Evolutionary conservation across 2,113 vertebrate species (phyloP).

Genomic region (Poeciliopsis turrubarensis): DNA sequence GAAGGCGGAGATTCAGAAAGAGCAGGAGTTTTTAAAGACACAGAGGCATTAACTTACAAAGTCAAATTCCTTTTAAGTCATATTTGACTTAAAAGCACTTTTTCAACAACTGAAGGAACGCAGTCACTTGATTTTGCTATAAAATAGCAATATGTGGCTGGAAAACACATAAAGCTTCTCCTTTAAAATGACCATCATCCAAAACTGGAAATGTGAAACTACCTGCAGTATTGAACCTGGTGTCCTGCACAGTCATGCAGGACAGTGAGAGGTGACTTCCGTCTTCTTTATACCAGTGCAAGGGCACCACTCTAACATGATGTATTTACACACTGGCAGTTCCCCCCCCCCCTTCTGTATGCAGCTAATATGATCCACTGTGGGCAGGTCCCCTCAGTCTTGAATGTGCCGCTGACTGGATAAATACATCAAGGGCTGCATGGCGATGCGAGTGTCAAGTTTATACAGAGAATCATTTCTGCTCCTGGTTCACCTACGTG

Average conservation of each 20-base stretch:
- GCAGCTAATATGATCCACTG: slow-evolving; percentile 21
- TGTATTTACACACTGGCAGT: slow-evolving; percentile 30
- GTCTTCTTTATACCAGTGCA: slow-evolving; percentile 31
- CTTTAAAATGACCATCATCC: not conserved
- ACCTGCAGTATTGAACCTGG: not conserved
- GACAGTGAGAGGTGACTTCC: slow-evolving; percentile 25
- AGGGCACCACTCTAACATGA: slow-evolving; percentile 35
- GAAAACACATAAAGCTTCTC: no score
- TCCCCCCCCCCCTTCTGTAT: not conserved
- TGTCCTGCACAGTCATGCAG: slow-evolving; percentile 23
- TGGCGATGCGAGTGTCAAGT: slow-evolving; percentile 34
- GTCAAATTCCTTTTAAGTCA: no score
- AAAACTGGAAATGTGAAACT: slow-evolving; percentile 7
- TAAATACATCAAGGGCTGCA: slow-evolving; percentile 30
- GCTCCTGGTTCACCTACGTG: slow-evolving; percentile 28
- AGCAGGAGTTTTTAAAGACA: no score
- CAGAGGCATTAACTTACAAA: no score
- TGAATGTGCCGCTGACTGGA: slow-evolving; percentile 14
- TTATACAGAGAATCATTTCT: slow-evolving; percentile 35
- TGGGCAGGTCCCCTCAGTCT: slow-evolving; percentile 20
- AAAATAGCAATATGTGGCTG: no score
- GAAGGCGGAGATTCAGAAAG: no score
- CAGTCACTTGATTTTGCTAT: no score
- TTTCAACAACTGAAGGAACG: no score
- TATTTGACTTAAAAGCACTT: no score